Conservation (phyloP, 2,888 invertebrate species). For the Allolobophora icterica region DNA sequence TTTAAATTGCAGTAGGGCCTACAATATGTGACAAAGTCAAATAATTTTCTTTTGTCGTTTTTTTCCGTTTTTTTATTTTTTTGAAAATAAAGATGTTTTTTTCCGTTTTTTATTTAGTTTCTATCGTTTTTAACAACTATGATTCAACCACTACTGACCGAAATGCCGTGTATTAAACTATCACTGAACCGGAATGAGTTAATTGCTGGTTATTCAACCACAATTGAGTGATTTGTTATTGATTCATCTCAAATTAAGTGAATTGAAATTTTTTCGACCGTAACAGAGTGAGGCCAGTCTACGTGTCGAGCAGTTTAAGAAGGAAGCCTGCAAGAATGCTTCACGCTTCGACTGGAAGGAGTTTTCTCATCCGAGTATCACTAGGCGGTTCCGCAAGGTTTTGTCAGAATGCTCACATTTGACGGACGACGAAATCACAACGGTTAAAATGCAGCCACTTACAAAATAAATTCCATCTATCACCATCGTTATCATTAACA, state of each 20-base stretch:
- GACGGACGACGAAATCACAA: conserved; percentile 64
- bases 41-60: too few relatives aligned
- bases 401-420: conserved; percentile 78
- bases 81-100: too few relatives aligned
- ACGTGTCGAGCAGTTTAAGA: background rate
- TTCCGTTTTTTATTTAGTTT: too few relatives aligned
- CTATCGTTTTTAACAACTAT: too few relatives aligned
- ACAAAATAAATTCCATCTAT: conserved; percentile 30
- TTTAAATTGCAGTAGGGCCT: too few relatives aligned
- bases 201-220: too few relatives aligned
- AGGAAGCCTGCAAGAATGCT: conserved; percentile 69
- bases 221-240: too few relatives aligned
- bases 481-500: background rate
- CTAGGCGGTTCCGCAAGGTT: conserved; percentile 78
- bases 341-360: conserved; percentile 78
- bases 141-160: too few relatives aligned
- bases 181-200: too few relatives aligned
- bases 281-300: background rate
- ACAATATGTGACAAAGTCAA: too few relatives aligned
- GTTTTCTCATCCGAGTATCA: conserved; percentile 74
- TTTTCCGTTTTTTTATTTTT: too few relatives aligned
- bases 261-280: background rate
- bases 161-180: too few relatives aligned
- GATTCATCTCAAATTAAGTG: background rate
- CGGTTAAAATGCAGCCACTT: background rate